Percentiles rank a stretch among this genome's conserved stretches.
Conservation (phyloP, 2,113 vertebrate genomes). For the Gallinago media region DNA sequence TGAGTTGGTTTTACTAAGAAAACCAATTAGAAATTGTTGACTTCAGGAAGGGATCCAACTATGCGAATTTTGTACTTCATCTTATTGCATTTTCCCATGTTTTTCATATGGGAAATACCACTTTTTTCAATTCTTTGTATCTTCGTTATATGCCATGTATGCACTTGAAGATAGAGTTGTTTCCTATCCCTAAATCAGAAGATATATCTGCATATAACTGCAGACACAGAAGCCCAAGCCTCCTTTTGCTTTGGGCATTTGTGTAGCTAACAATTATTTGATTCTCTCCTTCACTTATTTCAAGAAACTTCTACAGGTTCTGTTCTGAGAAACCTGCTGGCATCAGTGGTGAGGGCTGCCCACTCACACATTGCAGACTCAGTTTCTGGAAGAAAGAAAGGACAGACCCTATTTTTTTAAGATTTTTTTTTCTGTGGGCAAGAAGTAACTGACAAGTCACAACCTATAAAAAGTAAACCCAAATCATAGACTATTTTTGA, state of each 20-base stretch:
- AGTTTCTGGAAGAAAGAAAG: not conserved
- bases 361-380: not conserved
- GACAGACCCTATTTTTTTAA: not conserved
- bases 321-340: not conserved
- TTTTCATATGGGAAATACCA: not conserved
- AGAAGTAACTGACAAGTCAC: not conserved
- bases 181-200: not conserved
- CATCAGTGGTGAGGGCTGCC: not conserved
- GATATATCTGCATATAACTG: not conserved
- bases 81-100: not conserved
- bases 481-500: not conserved
- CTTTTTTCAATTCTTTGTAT: not conserved
- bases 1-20: not conserved
- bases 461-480: not conserved
- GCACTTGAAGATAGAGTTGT: not conserved
- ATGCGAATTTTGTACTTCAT: not conserved
- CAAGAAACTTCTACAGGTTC: not conserved
- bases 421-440: not conserved
- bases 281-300: not conserved
- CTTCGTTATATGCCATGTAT: not conserved
- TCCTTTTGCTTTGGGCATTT: not conserved
- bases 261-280: not conserved
- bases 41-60: not conserved
- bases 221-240: not conserved
- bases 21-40: not conserved